phyloP scores from a whole-genome alignment of 2,797 vertebrate species.

The Botia almorhae region DNA sequence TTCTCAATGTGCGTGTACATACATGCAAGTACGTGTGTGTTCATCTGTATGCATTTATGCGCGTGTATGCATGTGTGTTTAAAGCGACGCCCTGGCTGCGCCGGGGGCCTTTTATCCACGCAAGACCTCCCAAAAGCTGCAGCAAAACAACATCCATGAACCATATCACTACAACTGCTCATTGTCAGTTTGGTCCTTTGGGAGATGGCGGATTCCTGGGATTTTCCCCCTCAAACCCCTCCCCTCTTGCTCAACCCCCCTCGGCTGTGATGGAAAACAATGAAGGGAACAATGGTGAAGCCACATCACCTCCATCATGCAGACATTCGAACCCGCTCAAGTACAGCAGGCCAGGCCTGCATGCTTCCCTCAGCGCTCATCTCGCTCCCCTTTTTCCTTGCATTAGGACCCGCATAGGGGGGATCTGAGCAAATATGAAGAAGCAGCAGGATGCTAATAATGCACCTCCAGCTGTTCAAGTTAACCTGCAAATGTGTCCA shows the following conservation, averaged over 20 bases:
- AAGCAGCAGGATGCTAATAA: slow-evolving; percentile 99
- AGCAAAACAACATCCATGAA: slow-evolving; percentile 75
- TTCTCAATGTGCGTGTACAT: slow-evolving; percentile 55
- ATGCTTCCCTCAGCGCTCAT: not conserved
- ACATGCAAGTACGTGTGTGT: slow-evolving; percentile 19
- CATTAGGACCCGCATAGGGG: slow-evolving; percentile 74
- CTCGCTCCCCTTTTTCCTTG: slow-evolving; percentile 13
- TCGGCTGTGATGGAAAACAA: slow-evolving; percentile 37
- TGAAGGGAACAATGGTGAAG: not conserved
- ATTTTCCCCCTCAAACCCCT: slow-evolving; percentile 61
- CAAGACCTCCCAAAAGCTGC: slow-evolving; percentile 78
- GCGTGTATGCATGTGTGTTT: slow-evolving; percentile 48
- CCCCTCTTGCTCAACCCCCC: slow-evolving; percentile 53
- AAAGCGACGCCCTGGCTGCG: slow-evolving; percentile 63
- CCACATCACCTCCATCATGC: slow-evolving; percentile 23
- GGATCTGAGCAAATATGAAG: slow-evolving; percentile 92
- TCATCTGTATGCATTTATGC: slow-evolving; percentile 46
- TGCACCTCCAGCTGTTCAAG: slow-evolving; percentile 99
- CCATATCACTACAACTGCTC: slow-evolving; percentile 75
- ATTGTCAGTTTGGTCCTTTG: slow-evolving; percentile 61
- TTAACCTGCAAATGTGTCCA: slow-evolving; percentile 99
- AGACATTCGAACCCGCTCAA: slow-evolving; percentile 25
- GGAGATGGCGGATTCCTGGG: slow-evolving; percentile 64
- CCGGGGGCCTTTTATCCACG: slow-evolving; percentile 74
- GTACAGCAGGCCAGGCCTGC: not conserved